Conservation (phyloP, 2,113 vertebrate species). For the Peromyscus maniculatus region DNA sequence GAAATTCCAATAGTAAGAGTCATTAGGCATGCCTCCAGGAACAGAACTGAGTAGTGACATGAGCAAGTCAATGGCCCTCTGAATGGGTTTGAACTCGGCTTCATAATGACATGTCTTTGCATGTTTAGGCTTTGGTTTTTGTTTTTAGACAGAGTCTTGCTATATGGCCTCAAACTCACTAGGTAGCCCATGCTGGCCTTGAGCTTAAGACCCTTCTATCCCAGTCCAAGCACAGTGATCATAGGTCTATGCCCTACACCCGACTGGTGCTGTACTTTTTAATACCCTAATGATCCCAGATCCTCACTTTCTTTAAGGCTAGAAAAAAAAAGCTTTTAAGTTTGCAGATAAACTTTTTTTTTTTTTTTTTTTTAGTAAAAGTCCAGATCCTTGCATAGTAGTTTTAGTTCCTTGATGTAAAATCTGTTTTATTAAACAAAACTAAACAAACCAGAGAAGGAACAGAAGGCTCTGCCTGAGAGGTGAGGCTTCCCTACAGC, state of each 20-base stretch:
- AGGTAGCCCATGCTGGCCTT: not conserved
- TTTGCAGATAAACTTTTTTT: not conserved
- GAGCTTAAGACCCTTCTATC: not conserved
- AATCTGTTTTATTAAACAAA: not conserved
- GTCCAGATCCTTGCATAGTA: not conserved
- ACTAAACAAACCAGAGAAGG: not conserved
- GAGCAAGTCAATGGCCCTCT: not conserved
- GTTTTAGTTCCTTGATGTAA: not conserved
- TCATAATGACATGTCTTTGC: not conserved
- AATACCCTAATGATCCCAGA: not conserved
- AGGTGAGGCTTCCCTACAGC: not conserved
- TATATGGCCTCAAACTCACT: not conserved
- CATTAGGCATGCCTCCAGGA: not conserved
- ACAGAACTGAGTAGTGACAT: not conserved
- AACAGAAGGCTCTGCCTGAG: not conserved
- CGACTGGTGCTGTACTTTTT: not conserved
- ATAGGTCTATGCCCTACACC: not conserved
- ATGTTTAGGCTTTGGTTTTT: not conserved
- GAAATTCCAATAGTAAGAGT: not conserved
- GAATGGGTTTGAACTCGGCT: not conserved
- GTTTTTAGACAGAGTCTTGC: not conserved
- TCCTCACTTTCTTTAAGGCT: not conserved
- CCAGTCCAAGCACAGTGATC: not conserved
- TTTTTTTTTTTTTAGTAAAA: conserved; percentile 13
- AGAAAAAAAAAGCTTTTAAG: not conserved